Base-by-base conservation (phyloP, 1,140 invertebrate genomes). In the Lucilia sericata region DNA sequence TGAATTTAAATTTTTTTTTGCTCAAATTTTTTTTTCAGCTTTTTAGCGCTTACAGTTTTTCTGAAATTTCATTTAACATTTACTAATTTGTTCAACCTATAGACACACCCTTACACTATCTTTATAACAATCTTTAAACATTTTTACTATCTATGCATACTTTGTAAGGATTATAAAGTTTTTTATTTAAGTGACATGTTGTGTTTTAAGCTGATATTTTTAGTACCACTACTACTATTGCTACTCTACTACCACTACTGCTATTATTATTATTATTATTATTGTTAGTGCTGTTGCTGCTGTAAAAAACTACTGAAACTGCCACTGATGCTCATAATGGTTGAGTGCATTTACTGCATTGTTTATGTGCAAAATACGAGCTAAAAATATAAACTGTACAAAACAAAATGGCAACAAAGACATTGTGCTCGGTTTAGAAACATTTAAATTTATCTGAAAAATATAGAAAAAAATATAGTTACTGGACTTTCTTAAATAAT, bases 311-410 rank as follows among this genome's bases (percentile, higher is more conserved):
- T 30, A 30, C 25, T 30, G 25, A 30, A 7, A 70, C 65, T 21
- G 21, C 65, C 21, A 12, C 65, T 70, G n/a, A 19, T 70, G 19
- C 65, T 70, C 19, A 70, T 70, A 70, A 70, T 70, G 19, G 65
- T 70, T 70, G 65, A 70, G 55, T 60, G 55, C 55, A 60, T 70
- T 70, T 70, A 70, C 19, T 70, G 65, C 65, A 70, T 19, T 70
- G 21, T 70, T 70, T 70, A 21, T 21, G 65, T 21, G 21, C 5
- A 70, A 42, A 42, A 9, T 21, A 19, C 60, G 17, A 19, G 60
- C 17, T n/a, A 70, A 70, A 4, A 70, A 70, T 10, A 7, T 42
- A 42, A 55, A 55, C 51, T 55, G 3, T 30, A 55, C 2, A 42
- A n/a, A 42, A 2, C 5, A 7, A 55, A 55, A 55, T 55, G 12